Evolutionary conservation across 2,888 invertebrate genomes (phyloP).

Genomic region (Crocallis elinguaria): DNA sequence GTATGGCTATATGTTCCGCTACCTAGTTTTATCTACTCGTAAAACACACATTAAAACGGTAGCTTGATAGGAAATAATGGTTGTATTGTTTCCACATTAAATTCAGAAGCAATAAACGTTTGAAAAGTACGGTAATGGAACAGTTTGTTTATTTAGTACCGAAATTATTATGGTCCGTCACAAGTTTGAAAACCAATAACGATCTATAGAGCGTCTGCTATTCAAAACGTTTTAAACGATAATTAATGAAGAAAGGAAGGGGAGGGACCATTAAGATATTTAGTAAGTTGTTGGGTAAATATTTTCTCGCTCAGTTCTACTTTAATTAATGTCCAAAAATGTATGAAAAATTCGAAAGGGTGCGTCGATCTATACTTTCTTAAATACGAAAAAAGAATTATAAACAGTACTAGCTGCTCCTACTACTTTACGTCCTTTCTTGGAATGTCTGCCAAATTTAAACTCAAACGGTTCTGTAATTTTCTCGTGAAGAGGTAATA

Average conservation of each 20-base stretch:
- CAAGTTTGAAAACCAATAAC: not conserved
- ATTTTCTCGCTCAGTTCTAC: no score
- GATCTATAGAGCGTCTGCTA: not conserved
- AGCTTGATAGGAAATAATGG: conserved; percentile 8
- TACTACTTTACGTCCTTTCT: no score
- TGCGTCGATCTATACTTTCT: no score
- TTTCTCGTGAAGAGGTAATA: no score
- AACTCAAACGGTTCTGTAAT: no score
- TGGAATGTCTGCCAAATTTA: no score
- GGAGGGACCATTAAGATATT: no score
- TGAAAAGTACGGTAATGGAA: not conserved
- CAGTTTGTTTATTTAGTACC: not conserved
- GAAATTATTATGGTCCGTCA: not conserved
- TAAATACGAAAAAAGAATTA: no score
- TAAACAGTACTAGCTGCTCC: no score
- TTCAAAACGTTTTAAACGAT: not conserved
- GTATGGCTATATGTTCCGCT: conserved; percentile 17
- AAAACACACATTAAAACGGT: conserved; percentile 15
- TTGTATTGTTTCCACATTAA: conserved; percentile 14
- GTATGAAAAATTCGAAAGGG: no score
- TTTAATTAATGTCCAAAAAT: no score
- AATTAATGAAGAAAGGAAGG: not conserved
- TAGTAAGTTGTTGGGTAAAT: no score
- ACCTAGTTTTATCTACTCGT: conserved; percentile 20
- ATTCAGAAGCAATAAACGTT: not conserved